These are phyloP conservation scores for Chrysolina haemoptera DNA, from an alignment of 2,888 invertebrate species.

Conservation along the genomic window DNA sequence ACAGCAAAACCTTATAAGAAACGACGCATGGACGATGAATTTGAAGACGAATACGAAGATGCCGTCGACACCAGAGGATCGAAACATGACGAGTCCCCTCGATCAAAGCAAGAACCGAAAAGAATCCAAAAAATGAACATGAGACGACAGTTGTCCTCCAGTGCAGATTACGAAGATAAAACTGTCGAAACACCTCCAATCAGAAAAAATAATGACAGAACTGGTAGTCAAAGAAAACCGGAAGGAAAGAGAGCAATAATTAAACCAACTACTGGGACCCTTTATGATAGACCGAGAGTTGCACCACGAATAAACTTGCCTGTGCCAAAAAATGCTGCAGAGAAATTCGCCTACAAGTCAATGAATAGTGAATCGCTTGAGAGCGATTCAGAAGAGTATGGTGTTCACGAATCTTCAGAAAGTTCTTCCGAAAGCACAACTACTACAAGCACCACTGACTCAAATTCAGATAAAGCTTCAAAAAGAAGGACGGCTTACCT, in stretches of 20 bases:
- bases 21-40: conserved; percentile 27
- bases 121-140: conserved; percentile 3
- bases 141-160: neutral
- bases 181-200: conserved; percentile 43
- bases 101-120: neutral
- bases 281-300: conserved; percentile 82
- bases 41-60: conserved; percentile 34
- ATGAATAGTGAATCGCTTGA: conserved; percentile 64
- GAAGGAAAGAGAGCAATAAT: conserved; percentile 69
- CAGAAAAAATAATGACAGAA: conserved; percentile 55
- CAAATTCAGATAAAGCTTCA: neutral
- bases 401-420: conserved; percentile 73
- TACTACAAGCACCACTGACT: conserved; percentile 49
- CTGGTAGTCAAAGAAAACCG: conserved; percentile 22
- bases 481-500: neutral
- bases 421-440: conserved; percentile 18
- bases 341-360: conserved; percentile 81
- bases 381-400: conserved; percentile 61
- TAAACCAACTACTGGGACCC: conserved; percentile 77
- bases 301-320: conserved; percentile 87
- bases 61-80: neutral
- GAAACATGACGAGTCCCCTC: conserved; percentile 58
- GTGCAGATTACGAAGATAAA: conserved; percentile 66
- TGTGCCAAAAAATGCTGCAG: conserved; percentile 82
- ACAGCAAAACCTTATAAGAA: neutral